Base-by-base conservation (phyloP, 2,888 invertebrate species). In the Drosophila conformis region DNA sequence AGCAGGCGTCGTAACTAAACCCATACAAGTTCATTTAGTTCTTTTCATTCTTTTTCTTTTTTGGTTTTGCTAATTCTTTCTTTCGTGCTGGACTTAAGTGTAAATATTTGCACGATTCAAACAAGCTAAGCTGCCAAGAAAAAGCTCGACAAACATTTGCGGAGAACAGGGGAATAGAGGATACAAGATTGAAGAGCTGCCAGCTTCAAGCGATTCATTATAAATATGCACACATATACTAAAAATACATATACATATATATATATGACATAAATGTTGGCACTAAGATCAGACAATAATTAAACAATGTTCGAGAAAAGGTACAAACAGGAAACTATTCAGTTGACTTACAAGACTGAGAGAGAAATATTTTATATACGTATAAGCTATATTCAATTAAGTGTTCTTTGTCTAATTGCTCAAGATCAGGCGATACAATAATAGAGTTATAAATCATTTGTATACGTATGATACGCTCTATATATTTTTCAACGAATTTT, bases 201-300 rank as follows among this genome's bases (percentile, higher is more conserved):
- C 70, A 74, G 54, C 11, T 35, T 57, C 29, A 38, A n/a, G 18
- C 40, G n/a, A 56, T 69, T 63, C 29, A 69, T 68, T 67, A 81
- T 60, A 69, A 78, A 69, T 78, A 76, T 78, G 69, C 63, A 40
- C 57, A 58, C 33, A 71, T 35, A 73, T 57, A 36, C 52, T 72
- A 72, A 27, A 64, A 64, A 46, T 21, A 29, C 56, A 72, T 67
- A 70, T 59, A 78, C 2, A 72, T 68, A 71, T 58, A 77, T 13
- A 46, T 7, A 46, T 46, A 15, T 15, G 18, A 4, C 15, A 46
- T 46, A 46, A 25, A 25, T 72, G 78, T 82, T 85, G 84, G 83
- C 88, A 87, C 78, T 74, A 74, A 78, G 61, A 69, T 70, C 84
- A 71, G 67, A 68, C 69, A 72, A 60, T 49, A 73, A 58, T 65